A percentile compares a stretch with the other conserved stretches of the same genome.
These are phyloP conservation scores for Rotaria socialis DNA, from an alignment of 2,888 invertebrate genomes.

Conservation along the genomic window DNA sequence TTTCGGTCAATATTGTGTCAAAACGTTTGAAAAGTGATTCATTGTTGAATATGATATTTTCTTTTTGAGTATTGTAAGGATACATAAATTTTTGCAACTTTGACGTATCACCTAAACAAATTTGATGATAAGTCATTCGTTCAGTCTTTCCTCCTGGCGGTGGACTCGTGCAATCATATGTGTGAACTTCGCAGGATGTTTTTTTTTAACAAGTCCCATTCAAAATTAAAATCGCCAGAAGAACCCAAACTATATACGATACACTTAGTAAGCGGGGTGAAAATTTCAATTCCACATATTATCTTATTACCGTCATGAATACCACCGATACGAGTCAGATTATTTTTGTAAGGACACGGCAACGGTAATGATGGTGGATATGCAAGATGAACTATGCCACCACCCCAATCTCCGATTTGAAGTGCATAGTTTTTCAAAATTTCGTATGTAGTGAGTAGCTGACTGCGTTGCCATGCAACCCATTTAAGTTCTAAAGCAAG, in stretches of 20 bases:
- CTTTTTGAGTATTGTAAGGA: neutral
- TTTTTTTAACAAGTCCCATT: neutral
- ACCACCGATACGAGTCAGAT: neutral
- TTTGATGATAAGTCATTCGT: neutral
- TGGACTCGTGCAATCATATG: neutral
- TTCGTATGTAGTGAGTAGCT: neutral
- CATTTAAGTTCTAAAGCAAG: neutral
- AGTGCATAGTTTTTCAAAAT: neutral
- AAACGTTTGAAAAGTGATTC: neutral
- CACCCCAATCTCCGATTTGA: neutral
- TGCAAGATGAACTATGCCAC: neutral
- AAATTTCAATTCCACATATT: neutral
- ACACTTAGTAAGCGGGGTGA: neutral
- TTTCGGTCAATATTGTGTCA: neutral
- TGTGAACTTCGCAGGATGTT: neutral
- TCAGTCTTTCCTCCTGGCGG: neutral
- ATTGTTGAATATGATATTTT: neutral
- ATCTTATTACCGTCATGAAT: neutral
- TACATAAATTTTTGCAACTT: neutral
- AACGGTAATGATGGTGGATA: neutral
- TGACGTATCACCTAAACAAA: neutral
- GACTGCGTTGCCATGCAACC: neutral
- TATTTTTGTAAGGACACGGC: neutral
- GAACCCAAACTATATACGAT: conserved; percentile 1
- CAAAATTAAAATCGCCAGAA: neutral